Conservation (phyloP, 2,113 vertebrate genomes). For the Ochotona princeps region DNA sequence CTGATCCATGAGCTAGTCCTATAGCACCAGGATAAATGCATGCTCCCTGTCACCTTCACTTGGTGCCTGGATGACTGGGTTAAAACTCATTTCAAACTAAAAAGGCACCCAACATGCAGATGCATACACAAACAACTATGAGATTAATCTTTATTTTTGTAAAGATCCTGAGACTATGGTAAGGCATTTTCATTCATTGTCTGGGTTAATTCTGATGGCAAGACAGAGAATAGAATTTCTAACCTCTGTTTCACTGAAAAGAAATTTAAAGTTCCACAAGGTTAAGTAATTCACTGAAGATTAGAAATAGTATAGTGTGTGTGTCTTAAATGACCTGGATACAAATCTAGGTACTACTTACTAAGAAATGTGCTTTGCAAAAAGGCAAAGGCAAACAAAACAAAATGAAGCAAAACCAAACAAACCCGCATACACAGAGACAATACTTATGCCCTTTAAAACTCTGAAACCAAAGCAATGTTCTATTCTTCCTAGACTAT, state of each 20-base stretch:
- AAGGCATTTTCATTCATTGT: neutral
- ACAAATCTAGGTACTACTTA: neutral
- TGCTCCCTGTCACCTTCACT: neutral
- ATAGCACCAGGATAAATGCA: neutral
- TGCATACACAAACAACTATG: neutral
- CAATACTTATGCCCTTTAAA: neutral
- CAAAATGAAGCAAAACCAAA: neutral
- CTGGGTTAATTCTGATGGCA: neutral
- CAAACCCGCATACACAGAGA: neutral
- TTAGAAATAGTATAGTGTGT: neutral
- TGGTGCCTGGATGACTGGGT: neutral
- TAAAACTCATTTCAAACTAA: neutral
- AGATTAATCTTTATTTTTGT: constrained; percentile 20
- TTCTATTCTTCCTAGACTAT: neutral
- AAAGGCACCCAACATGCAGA: neutral
- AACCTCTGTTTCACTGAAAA: neutral
- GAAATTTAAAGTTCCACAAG: neutral
- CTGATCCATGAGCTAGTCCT: neutral
- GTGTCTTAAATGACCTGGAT: neutral
- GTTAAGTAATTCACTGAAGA: neutral
- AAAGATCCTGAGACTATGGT: neutral
- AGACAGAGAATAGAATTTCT: neutral
- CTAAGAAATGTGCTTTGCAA: neutral
- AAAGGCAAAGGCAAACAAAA: too few relatives aligned
- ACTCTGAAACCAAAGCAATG: neutral